Evolutionary conservation across 1,140 invertebrate species (phyloP), one percentile per base, ranked within the genome.

Genomic region (Ephestia elutella): DNA sequence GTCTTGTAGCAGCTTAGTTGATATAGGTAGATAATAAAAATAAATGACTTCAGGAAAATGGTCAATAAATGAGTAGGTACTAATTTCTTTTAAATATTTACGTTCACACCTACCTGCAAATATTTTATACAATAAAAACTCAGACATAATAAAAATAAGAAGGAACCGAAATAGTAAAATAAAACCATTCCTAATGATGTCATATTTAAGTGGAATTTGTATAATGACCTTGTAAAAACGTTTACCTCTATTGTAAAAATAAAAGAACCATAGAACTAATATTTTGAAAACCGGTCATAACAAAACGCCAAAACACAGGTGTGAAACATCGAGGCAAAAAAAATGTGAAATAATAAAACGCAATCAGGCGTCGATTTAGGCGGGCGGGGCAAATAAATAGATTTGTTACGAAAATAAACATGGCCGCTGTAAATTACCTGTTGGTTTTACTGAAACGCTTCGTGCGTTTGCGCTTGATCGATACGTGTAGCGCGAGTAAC

Each of bases 321-420:
- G 38, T 15, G 38, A 2, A 10, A 44, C 15, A 7, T n/a, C 38
- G 10, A 44, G 38, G n/a, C 7, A 13, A 17, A 44, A 44, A 44
- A 44, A 15, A 44, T 44, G 38, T 44, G 38, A 15, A 44, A 44
- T 44, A 44, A 44, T 44, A 44, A 44, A 44, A 44, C 38, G 38
- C 38, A 44, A 44, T 44, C 38, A 44, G 38, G 13, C 38, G 38
- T 44, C 38, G 38, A 44, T 44, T 44, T 44, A 44, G 38, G 38
- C 38, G 38, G 38, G 38, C 38, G 13, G 38, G 38, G 13, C 38
- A 44, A 44, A 44, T 15, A 44, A 44, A 44, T 44, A 44, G 38
- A 44, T 44, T 44, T 44, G 38, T 44, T 44, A 44, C 38, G 38
- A 44, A 44, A 44, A 44, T 44, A 44, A 44, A 44, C 38, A 44